Conservation (phyloP, 2,113 vertebrate genomes). For the Ceyx margarethae region DNA sequence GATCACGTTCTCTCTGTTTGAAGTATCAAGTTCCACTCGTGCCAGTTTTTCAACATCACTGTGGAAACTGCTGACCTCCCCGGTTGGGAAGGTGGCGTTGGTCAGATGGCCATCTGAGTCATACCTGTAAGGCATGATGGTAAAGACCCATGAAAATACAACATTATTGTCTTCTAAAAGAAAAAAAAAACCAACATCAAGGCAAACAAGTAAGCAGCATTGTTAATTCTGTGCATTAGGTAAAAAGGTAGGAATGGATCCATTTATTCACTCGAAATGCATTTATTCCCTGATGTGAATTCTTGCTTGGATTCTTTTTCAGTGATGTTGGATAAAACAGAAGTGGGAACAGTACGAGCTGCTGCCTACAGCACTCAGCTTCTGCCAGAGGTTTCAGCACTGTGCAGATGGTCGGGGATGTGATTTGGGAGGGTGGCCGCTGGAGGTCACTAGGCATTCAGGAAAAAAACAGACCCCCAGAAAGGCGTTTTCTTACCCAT, state of each 20-base stretch:
- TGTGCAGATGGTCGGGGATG: neutral
- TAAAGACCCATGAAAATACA: neutral
- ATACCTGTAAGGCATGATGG: conserved; percentile 78
- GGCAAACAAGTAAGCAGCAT: neutral
- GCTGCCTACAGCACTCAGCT: neutral
- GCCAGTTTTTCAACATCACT: conserved; percentile 90
- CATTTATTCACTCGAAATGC: neutral
- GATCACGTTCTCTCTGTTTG: conserved; percentile 89
- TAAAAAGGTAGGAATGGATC: neutral
- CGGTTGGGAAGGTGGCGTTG: conserved; percentile 92
- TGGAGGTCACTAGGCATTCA: conserved; percentile 70
- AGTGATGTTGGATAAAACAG: neutral
- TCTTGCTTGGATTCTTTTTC: conserved; percentile 5
- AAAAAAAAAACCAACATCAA: neutral
- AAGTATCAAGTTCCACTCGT: conserved; percentile 87
- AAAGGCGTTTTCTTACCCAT: neutral
- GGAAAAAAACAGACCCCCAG: neutral
- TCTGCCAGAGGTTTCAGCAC: neutral
- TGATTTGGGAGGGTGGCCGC: conserved; percentile 1
- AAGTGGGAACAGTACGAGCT: conserved; percentile 2
- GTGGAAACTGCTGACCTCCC: conserved; percentile 92
- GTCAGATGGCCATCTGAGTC: conserved; percentile 89
- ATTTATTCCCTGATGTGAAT: neutral
- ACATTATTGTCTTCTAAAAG: neutral
- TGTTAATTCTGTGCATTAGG: conserved; percentile 5